Percentiles rank a stretch among this genome's conserved stretches.
These are phyloP conservation scores for Bagarius yarrelli DNA, from an alignment of 2,113 vertebrate genomes.

Conservation along the genomic window DNA sequence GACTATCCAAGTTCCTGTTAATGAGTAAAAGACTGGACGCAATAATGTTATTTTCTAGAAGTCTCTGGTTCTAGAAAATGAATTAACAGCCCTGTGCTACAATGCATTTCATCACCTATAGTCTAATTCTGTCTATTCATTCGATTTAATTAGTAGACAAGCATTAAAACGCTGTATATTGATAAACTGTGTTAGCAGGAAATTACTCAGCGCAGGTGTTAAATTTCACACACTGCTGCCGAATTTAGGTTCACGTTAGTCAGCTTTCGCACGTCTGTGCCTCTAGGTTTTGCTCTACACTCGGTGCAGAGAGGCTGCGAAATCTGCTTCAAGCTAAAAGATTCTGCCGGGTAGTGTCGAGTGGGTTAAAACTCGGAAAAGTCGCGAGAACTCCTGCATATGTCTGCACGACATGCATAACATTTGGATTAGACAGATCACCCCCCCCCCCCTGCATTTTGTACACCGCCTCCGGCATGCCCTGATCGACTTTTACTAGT, in stretches of 20 bases:
- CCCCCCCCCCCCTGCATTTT: not conserved
- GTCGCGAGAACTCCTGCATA: not conserved
- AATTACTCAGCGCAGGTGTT: constrained; percentile 27
- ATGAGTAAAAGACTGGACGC: not conserved
- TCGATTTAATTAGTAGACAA: not conserved
- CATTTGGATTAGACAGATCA: not conserved
- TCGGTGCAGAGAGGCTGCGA: too few relatives aligned
- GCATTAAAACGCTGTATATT: not conserved
- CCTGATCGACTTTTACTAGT: not conserved
- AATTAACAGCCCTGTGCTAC: not conserved
- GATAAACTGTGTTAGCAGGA: constrained; percentile 15
- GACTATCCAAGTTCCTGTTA: not conserved
- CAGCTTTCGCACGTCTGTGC: constrained; percentile 13
- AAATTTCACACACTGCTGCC: constrained; percentile 28
- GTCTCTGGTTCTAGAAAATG: not conserved
- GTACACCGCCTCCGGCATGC: not conserved
- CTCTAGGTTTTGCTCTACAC: not conserved
- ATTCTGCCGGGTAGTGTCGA: not conserved
- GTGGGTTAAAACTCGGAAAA: not conserved
- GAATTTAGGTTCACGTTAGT: constrained; percentile 17
- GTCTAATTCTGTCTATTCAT: not conserved
- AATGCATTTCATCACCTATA: not conserved
- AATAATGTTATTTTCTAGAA: not conserved
- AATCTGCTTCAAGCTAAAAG: not conserved
- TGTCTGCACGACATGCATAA: not conserved